phyloP scores from a whole-genome alignment of 2,797 vertebrate species.

The Eulemur albifrons region DNA sequence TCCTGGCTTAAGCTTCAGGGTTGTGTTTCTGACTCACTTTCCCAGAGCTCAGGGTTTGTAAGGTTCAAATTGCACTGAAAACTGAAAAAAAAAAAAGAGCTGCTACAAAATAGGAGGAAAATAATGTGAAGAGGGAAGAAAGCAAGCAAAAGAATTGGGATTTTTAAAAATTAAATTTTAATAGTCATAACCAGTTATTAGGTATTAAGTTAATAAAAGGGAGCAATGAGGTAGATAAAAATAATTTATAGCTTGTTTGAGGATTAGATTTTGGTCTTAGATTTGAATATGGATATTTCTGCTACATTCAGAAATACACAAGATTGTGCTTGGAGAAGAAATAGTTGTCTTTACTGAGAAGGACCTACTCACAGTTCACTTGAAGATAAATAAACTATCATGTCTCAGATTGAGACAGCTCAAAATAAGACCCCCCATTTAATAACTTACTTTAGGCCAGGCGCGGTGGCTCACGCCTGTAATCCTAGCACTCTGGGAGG shows the following conservation, averaged over 20 bases:
- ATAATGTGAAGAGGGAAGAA: background rate
- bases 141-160: background rate
- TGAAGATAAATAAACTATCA: background rate
- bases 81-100: background rate
- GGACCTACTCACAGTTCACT: background rate
- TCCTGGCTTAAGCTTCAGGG: background rate
- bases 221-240: background rate
- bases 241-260: background rate
- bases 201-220: slow-evolving; percentile 25
- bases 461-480: too few species aligned
- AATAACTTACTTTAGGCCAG: background rate
- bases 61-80: slow-evolving; percentile 23
- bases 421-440: background rate
- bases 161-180: background rate
- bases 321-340: background rate
- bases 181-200: background rate
- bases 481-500: too few species aligned
- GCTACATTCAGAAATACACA: background rate
- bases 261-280: slow-evolving; percentile 15
- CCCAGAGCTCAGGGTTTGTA: background rate
- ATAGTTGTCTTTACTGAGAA: background rate
- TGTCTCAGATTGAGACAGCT: background rate
- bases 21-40: slow-evolving; percentile 48
- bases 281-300: slow-evolving; percentile 12
- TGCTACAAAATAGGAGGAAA: background rate